These are phyloP conservation scores for Percopsis omiscomaycus DNA, from an alignment of 2,797 vertebrate genomes.

Conservation along the genomic window DNA sequence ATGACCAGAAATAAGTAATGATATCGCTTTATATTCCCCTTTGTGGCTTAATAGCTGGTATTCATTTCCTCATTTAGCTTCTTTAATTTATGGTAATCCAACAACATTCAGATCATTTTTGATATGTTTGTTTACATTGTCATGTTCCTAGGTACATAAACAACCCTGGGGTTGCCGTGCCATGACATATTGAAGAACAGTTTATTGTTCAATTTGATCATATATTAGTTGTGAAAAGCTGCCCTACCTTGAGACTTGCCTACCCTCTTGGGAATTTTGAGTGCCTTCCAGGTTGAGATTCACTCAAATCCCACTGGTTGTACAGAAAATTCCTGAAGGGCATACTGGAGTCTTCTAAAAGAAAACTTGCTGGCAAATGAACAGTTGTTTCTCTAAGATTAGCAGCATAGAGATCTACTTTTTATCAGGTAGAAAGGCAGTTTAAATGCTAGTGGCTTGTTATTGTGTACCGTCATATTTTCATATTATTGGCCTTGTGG, in stretches of 20 bases:
- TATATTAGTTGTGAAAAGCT: background rate
- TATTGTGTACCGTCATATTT: too few relatives aligned
- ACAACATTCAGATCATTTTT: background rate
- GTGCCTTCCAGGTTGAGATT: slow-evolving; percentile 6
- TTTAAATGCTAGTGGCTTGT: too few relatives aligned
- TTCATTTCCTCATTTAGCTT: background rate
- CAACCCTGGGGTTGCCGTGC: too few relatives aligned
- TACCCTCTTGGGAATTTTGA: background rate
- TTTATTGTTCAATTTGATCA: background rate
- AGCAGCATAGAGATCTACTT: background rate
- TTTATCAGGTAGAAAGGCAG: too few relatives aligned
- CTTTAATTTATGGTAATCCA: background rate
- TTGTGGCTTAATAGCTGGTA: too few relatives aligned
- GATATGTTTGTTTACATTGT: slow-evolving; percentile 1
- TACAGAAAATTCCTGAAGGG: too few relatives aligned
- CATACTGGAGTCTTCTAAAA: too few relatives aligned
- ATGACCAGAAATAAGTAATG: background rate
- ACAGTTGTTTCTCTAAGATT: background rate
- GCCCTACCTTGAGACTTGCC: background rate
- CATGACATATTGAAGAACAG: background rate
- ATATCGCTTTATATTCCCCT: too few relatives aligned
- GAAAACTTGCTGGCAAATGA: too few relatives aligned
- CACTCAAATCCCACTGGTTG: background rate
- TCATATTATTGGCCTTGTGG: too few relatives aligned
- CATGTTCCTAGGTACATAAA: too few relatives aligned